Evolutionary conservation across 1,140 invertebrate genomes (phyloP), one percentile per base, ranked within the genome.

Genomic region (Ostrea denselamellosa): DNA sequence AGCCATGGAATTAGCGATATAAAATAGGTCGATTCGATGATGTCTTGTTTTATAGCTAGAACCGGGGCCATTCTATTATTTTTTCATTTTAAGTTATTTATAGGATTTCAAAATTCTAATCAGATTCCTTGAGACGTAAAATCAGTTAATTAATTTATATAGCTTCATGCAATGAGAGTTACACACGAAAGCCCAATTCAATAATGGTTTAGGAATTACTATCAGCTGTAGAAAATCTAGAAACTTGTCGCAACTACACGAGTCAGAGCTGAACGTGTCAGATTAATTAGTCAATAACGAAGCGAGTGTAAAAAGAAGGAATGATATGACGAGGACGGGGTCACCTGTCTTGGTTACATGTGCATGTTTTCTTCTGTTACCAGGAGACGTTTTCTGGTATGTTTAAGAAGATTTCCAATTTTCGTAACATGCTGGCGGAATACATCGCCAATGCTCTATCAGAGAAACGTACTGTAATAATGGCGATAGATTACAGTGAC

Each of bases 141-240:
- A 77, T 77, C 19, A 25, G 68, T 77, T 77, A 77, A 77, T 77
- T 77, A 77, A 34, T 77, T 77, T 22, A 77, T 77, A 77, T 77
- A 44, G 34, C 68, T 25, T 25, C 14, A 28, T 17, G 28, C 68
- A 77, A 77, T 77, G 68, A 77, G 68, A 77, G 68, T 12, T 12
- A 77, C 22, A 14, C 68, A 77, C 28, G 8, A 77, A 25, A 77
- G 9, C 8, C 68, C 68, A 14, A 14, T 77, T 34, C 28, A 28
- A 34, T 77, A 34, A 77, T 77, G 68, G 28, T 34, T 12, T 25
- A 28, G 9, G 1, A 25, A 77, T 9, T 17, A 22, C 8, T 25
- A 34, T 17, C 25, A 28, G 28, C 28, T 28, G 28, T 25, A 77
- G 25, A 77, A 77, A 77, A 28, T 34, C 28, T 17, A 28, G 68